Evolutionary conservation across 2,113 vertebrate genomes (phyloP), one percentile per base, ranked within the genome.

Genomic region (Megaleporinus macrocephalus): DNA sequence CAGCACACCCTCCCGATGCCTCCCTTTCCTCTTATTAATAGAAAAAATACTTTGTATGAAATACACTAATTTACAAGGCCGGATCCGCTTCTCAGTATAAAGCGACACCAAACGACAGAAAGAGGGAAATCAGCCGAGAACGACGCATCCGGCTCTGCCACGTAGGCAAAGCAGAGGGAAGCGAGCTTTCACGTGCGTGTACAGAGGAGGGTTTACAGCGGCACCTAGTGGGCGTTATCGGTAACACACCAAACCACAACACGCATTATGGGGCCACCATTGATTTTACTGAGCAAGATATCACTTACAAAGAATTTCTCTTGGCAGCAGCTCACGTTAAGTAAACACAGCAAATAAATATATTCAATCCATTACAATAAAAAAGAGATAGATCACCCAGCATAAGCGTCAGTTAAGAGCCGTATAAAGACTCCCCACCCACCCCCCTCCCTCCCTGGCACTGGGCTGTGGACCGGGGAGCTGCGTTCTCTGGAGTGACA

Each of bases 111-210:
- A 24, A 26, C 57, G 36, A 18, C 49, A 51, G 9, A 51, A 18
- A 51, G 16, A 51, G 3, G 13, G 29, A 55, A 49, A 53, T 27
- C 5, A 5, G 57, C 41, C 33, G 55, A 27, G 22, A 78, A 76
- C 24, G 72, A 29, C 16, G 22, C 22, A 20, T 2, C n/a, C 24
- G 4, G 1, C 12, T 29, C 13, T 84, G 83, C 83, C 83, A 85
- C 79, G 79, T 81, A 68, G 26, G 44, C 79, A 26, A n/a, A 20
- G 12, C 18, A 6, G 13, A 0, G 0, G 30, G 24, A 36, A n/a
- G 20, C 12, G 14, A 62, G 13, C 22, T 2, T 16, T 24, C 11
- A 41, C 14, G 29, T 29, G 36, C 5, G 69, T 18, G 22, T 62
- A 1, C 22, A 5, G 16, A 57, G 6, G 16, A 82, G 16, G 59